Evolutionary conservation across 2,113 vertebrate genomes (phyloP), one percentile per base, ranked within the genome.

Genomic region (Mixornis gularis): DNA sequence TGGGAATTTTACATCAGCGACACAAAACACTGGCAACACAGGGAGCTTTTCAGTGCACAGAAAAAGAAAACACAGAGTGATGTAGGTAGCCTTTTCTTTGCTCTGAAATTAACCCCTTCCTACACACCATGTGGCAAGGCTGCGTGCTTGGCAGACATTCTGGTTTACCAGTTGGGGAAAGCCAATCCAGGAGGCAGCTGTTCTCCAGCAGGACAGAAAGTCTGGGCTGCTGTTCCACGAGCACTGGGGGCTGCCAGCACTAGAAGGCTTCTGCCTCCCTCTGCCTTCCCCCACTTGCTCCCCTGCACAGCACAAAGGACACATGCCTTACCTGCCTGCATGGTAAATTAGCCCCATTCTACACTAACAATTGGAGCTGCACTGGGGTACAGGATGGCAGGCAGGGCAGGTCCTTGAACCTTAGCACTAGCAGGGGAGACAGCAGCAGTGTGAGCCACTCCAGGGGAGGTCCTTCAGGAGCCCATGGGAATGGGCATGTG

Each of bases 1-100:
- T 94, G 79, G 91, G 78, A 96, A 92, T 93, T 94, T 73, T 43
- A 79, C 72, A 64, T 60, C 68, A 87, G 87, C 8, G 10, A 76
- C 34, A 92, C 81, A 93, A 59, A 29, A 77, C 59, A 52, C 70
- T 24, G 87, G 81, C 78, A 79, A 85, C 84, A 87, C 29, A 82
- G 7, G 1, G 74, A 69, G 84, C 73, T 89, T 85, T 55, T 87
- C 34, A 77, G 59, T 19, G 55, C 56, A 59, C 27, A 52, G 81
- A 43, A 70, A 72, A 86, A 84, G 71, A 82, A 86, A 82, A 62
- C 77, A 71, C 36, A 53, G 59, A 40, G 78, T 46, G 21, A 46
- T 22, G 64, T 10, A 82, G 43, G 78, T 55, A 89, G 78, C 43
- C 43, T 70, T 95, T 85, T 69, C 51, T 52, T 59, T 2, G 2